A percentile compares a stretch with the other conserved stretches of the same genome.
Conservation (phyloP, 2,888 invertebrate genomes). For the Asteroscopus sphinx region DNA sequence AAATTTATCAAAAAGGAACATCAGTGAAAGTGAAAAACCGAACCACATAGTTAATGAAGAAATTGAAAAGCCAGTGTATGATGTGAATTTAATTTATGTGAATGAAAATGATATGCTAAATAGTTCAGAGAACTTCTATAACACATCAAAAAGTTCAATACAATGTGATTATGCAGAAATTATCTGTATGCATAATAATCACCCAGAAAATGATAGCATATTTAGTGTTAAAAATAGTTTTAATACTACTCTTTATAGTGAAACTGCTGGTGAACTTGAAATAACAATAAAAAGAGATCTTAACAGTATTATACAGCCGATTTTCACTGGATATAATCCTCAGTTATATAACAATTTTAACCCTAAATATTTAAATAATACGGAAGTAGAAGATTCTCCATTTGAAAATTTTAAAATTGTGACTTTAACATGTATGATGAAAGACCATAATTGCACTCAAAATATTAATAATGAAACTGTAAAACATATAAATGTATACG, state of each 20-base stretch:
- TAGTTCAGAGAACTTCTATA: background rate
- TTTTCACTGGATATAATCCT: conserved; percentile 37
- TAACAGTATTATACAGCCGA: conserved; percentile 29
- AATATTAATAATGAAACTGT: background rate
- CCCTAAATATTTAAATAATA: background rate
- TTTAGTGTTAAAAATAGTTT: background rate
- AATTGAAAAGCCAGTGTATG: background rate
- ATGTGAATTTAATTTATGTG: conserved; percentile 29
- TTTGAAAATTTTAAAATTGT: background rate
- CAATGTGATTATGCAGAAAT: conserved; percentile 26
- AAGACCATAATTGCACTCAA: conserved; percentile 7
- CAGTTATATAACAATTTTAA: background rate
- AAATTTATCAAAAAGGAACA: background rate
- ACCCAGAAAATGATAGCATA: background rate
- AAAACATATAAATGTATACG: conserved; percentile 21
- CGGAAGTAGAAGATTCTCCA: background rate
- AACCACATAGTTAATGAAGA: background rate
- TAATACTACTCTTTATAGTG: background rate
- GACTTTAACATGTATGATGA: conserved; percentile 3
- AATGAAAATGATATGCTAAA: conserved; percentile 4
- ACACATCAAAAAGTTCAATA: background rate
- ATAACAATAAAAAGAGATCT: conserved; percentile 25
- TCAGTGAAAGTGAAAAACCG: background rate
- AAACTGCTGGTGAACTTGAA: conserved; percentile 3
- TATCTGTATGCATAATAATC: conserved; percentile 5